phyloP scores from a whole-genome alignment of 2,797 vertebrate species.

The Natrix natrix region DNA sequence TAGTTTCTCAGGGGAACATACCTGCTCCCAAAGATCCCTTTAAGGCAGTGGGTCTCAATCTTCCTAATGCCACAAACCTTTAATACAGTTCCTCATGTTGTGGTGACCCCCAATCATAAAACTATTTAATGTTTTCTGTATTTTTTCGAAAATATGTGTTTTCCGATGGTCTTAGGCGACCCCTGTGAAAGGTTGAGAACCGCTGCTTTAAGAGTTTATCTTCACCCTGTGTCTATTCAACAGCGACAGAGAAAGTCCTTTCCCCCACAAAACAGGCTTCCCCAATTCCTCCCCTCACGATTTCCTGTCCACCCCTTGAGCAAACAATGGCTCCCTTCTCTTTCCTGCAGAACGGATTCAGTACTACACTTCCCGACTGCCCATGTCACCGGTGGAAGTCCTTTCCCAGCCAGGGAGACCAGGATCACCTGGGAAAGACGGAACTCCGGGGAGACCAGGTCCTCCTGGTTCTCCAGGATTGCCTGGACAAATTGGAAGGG shows the following conservation, averaged over 20 bases:
- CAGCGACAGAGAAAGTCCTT: background rate
- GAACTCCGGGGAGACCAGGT: conserved; percentile 80
- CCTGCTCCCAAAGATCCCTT: background rate
- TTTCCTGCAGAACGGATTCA: conserved; percentile 86
- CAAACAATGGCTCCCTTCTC: background rate
- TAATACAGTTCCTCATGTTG: too few relatives aligned
- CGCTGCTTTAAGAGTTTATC: background rate
- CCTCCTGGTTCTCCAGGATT: conserved; percentile 80
- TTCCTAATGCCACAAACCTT: too few relatives aligned
- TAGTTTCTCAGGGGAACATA: background rate
- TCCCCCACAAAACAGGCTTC: background rate
- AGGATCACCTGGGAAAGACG: conserved; percentile 90
- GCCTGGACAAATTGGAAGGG: conserved; percentile 89
- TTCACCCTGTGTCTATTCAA: background rate
- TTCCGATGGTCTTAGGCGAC: too few relatives aligned
- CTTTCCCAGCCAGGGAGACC: conserved; percentile 86
- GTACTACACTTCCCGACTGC: conserved; percentile 92
- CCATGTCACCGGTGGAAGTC: conserved; percentile 82
- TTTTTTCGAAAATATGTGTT: too few relatives aligned
- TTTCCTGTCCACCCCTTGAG: background rate
- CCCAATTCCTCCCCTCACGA: background rate
- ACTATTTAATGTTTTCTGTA: too few relatives aligned
- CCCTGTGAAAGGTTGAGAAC: too few relatives aligned
- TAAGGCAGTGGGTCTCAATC: background rate
- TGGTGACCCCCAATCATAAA: too few relatives aligned